Percentiles rank a stretch among this genome's conserved stretches.
phyloP scores from a whole-genome alignment of 2,888 invertebrate genomes.

The Hirtodrosophila cameraria region DNA sequence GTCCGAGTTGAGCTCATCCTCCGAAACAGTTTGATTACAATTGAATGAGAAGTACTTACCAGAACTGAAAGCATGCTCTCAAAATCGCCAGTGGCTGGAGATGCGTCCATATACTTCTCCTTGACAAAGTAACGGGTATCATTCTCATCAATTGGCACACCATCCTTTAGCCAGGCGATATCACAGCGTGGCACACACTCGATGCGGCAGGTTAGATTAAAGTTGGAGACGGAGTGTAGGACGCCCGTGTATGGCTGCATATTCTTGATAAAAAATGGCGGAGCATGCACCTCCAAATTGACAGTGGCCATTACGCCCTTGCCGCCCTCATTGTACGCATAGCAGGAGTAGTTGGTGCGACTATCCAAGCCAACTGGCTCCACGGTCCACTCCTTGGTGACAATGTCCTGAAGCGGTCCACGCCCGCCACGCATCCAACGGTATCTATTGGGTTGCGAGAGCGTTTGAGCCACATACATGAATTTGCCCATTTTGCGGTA shows the following conservation, averaged over 20 bases:
- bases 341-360: constrained; percentile 95
- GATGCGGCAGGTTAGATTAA: constrained; percentile 93
- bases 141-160: constrained; percentile 87
- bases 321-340: constrained; percentile 93
- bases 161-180: constrained; percentile 93
- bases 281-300: constrained; percentile 90
- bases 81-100: constrained; percentile 92
- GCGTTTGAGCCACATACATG: constrained; percentile 80
- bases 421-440: constrained; percentile 93
- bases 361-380: constrained; percentile 93
- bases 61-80: constrained; percentile 94
- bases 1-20: neutral
- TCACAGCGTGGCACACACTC: constrained; percentile 95
- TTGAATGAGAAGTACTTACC: constrained; percentile 84
- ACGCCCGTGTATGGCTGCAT: constrained; percentile 93
- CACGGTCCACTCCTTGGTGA: constrained; percentile 91
- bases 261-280: constrained; percentile 94
- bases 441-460: constrained; percentile 85
- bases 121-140: constrained; percentile 88
- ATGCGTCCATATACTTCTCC: constrained; percentile 88
- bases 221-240: constrained; percentile 90
- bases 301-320: constrained; percentile 89
- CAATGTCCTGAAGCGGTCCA: constrained; percentile 89
- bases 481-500: constrained; percentile 83
- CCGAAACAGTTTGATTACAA: constrained; percentile 4